phyloP scores from a whole-genome alignment of 2,888 invertebrate genomes.

The Anoncus sp. region DNA sequence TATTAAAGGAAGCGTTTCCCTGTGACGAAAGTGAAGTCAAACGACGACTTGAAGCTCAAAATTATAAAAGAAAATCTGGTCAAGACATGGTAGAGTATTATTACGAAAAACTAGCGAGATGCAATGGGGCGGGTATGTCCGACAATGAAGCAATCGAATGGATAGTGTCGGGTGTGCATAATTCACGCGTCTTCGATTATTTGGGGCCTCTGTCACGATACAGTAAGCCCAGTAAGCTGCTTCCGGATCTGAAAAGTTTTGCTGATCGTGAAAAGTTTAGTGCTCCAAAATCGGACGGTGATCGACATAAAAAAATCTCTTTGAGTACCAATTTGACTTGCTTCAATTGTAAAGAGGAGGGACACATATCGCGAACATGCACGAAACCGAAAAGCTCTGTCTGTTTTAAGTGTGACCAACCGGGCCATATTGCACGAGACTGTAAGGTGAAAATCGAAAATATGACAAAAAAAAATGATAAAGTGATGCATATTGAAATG shows the following conservation, averaged over 20 bases:
- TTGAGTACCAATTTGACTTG: not conserved
- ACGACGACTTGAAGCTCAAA: constrained; percentile 52
- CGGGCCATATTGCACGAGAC: constrained; percentile 20
- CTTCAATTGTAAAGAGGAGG: constrained; percentile 24
- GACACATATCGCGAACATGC: constrained; percentile 12
- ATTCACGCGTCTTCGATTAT: constrained; percentile 49
- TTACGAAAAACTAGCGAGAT: constrained; percentile 65
- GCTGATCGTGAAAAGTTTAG: constrained; percentile 3
- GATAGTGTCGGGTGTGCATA: constrained; percentile 63
- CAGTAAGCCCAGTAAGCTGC: constrained; percentile 53
- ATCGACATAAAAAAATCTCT: not conserved
- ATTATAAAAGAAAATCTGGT: constrained; percentile 56
- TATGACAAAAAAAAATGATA: not conserved
- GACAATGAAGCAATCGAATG: constrained; percentile 63
- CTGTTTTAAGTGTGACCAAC: constrained; percentile 12
- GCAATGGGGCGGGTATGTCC: constrained; percentile 63
- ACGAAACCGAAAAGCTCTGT: not conserved
- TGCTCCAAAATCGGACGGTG: no score
- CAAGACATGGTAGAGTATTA: constrained; percentile 65
- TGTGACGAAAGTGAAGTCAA: constrained; percentile 11
- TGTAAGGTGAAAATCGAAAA: not conserved
- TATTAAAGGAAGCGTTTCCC: constrained; percentile 36
- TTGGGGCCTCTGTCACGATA: constrained; percentile 61
- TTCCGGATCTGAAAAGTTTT: constrained; percentile 64
- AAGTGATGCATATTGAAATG: not conserved